Percentiles rank a stretch among this genome's conserved stretches.
phyloP scores from a whole-genome alignment of 2,797 vertebrate species.

The Anableps anableps region DNA sequence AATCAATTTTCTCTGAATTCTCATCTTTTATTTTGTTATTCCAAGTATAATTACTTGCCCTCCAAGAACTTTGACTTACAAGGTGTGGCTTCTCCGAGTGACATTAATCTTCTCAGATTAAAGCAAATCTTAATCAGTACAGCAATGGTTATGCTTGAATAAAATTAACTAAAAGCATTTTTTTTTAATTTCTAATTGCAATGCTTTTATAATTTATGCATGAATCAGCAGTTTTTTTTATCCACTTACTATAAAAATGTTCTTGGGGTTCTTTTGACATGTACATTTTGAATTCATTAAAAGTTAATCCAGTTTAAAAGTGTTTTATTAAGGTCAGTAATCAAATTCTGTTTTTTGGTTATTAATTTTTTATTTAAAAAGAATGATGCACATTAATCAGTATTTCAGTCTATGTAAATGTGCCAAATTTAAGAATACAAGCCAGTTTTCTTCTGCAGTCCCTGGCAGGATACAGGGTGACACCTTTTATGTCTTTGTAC shows the following conservation, averaged over 20 bases:
- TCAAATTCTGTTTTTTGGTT: background rate
- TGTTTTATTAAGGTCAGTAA: background rate
- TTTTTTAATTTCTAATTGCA: background rate
- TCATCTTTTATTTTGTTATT: background rate
- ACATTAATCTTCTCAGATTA: background rate
- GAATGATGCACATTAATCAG: background rate
- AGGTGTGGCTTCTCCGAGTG: background rate
- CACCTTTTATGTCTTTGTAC: background rate
- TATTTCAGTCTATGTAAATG: background rate
- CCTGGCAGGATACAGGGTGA: background rate
- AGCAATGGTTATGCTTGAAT: background rate
- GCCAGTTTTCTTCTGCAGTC: background rate
- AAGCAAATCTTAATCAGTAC: background rate
- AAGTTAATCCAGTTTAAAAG: background rate
- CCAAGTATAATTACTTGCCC: background rate
- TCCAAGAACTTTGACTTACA: background rate
- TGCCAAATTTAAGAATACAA: background rate
- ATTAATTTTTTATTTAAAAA: background rate
- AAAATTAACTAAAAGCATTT: background rate
- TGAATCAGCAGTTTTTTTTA: background rate
- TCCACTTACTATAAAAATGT: background rate
- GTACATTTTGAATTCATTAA: background rate
- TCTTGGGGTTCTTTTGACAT: background rate
- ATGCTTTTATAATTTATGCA: background rate
- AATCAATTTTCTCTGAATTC: background rate